A percentile compares a stretch with the other conserved stretches of the same genome.
Evolutionary conservation across 2,888 invertebrate species (phyloP).

Genomic region (Cantharis flavilabris): DNA sequence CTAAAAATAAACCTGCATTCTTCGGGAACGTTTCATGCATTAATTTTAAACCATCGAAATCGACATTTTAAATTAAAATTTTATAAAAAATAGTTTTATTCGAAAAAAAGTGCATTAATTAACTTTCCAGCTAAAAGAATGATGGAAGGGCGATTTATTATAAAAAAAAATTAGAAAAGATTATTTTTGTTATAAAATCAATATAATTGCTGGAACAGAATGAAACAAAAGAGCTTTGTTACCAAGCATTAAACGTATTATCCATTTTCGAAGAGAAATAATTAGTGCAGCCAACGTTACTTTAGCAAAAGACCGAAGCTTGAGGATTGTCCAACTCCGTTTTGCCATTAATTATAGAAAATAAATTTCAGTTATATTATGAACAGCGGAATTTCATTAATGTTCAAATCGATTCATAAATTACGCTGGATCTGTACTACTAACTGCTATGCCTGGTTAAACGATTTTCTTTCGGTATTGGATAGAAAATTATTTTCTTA

Average conservation of each 20-base stretch:
- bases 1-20: background rate
- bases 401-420: conserved; percentile 28
- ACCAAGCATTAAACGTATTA: conserved; percentile 7
- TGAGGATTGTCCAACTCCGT: conserved; percentile 13
- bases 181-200: conserved; percentile 7
- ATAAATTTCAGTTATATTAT: conserved; percentile 30
- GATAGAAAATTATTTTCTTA: conserved; percentile 26
- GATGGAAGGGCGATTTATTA: background rate
- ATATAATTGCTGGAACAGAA: conserved; percentile 14
- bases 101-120: background rate
- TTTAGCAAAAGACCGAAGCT: conserved; percentile 6
- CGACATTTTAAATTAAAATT: background rate
- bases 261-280: conserved; percentile 14
- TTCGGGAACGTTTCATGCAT: background rate
- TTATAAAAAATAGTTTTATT: background rate
- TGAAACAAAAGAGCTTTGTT: conserved; percentile 21
- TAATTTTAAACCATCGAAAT: background rate
- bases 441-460: conserved; percentile 7
- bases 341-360: conserved; percentile 24
- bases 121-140: background rate
- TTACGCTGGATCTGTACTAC: conserved; percentile 24
- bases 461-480: conserved; percentile 17
- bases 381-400: conserved; percentile 29
- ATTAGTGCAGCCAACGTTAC: conserved; percentile 16
- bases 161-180: background rate